A percentile compares a stretch with the other conserved stretches of the same genome.
These are phyloP conservation scores for Tympanuchus pallidicinctus DNA, from an alignment of 2,113 vertebrate species.

Conservation along the genomic window DNA sequence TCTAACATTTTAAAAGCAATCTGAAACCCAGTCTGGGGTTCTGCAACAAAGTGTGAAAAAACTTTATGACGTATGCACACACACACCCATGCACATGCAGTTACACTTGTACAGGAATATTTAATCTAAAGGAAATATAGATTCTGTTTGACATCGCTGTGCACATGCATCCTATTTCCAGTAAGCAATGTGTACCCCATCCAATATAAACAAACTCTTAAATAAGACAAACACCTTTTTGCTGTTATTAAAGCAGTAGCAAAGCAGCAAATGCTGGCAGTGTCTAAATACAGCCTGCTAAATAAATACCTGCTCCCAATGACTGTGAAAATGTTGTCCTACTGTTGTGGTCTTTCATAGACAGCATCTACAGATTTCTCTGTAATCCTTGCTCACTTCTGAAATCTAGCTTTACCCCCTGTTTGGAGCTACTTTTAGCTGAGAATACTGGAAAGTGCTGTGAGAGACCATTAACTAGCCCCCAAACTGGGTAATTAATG, in stretches of 20 bases:
- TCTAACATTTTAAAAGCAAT: constrained; percentile 99
- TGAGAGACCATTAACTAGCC: background rate
- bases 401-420: background rate
- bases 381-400: background rate
- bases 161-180: background rate
- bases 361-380: background rate
- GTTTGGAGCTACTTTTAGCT: background rate
- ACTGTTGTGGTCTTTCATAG: background rate
- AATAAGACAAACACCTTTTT: background rate
- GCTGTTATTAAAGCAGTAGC: background rate
- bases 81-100: background rate
- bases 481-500: background rate
- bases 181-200: background rate
- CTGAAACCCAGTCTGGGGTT: constrained; percentile 92
- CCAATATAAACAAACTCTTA: background rate
- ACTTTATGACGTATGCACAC: background rate
- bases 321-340: background rate
- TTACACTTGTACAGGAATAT: background rate
- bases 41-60: constrained; percentile 77
- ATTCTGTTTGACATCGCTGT: background rate
- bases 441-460: background rate
- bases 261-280: background rate
- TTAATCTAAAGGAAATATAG: background rate
- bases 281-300: background rate
- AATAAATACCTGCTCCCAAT: background rate